Percentiles rank a stretch among this genome's conserved stretches.
Evolutionary conservation across 2,113 vertebrate genomes (phyloP).

Genomic region (Indri indri): DNA sequence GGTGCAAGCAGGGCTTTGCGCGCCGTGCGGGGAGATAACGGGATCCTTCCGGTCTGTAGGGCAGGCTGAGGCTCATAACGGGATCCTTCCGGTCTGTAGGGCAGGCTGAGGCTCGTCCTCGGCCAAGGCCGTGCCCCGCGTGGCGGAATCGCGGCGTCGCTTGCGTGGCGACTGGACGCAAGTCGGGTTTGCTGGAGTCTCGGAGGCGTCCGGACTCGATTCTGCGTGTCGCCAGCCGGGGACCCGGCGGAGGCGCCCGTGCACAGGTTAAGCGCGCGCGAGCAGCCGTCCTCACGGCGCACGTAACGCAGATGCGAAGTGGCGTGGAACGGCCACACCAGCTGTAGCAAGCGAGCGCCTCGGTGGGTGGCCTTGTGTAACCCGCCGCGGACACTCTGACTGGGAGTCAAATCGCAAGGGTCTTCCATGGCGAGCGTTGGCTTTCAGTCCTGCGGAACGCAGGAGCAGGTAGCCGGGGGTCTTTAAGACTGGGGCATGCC

Average conservation of each 20-base stretch:
- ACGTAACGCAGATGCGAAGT: fast-evolving
- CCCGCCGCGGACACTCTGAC: background rate
- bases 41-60: background rate
- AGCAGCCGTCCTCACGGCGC: fast-evolving
- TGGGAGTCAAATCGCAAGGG: background rate
- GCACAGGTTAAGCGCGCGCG: no score
- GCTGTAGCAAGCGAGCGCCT: fast-evolving
- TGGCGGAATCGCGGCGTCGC: fast-evolving
- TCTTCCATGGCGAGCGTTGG: fast-evolving
- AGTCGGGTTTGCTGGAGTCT: fast-evolving
- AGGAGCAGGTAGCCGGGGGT: background rate
- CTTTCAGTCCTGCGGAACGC: background rate
- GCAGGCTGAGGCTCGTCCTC: background rate
- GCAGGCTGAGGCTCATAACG: background rate
- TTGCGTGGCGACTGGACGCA: background rate
- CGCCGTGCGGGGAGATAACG: no score
- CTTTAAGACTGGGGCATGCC: background rate
- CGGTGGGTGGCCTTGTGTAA: fast-evolving
- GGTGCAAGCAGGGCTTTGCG: background rate
- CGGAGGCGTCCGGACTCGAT: no score
- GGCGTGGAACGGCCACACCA: fast-evolving
- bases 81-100: background rate
- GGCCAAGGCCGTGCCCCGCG: fast-evolving
- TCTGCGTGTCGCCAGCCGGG: background rate
- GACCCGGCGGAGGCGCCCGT: no score